Evolutionary conservation across 1,140 invertebrate genomes (phyloP).

Genomic region (Vanessa atalanta): DNA sequence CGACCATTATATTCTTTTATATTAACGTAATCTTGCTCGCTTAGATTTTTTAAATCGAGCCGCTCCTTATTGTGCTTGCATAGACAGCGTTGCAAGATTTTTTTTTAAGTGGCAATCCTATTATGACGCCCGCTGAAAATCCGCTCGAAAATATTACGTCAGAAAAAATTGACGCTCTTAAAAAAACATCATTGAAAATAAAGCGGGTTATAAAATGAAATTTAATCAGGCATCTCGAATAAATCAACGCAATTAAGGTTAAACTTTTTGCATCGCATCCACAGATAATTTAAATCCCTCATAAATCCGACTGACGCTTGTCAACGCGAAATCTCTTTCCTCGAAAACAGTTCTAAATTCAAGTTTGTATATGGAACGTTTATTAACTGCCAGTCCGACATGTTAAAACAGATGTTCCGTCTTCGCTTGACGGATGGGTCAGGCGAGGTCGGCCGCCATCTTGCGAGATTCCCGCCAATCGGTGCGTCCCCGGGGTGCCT

Average conservation of each 20-base stretch:
- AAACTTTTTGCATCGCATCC: slow-evolving; percentile 41
- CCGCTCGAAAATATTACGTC: neutral
- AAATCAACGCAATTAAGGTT: slow-evolving; percentile 47
- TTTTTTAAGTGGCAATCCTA: slow-evolving; percentile 33
- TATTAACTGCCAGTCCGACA: slow-evolving; percentile 73
- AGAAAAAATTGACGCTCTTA: neutral
- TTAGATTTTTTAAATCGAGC: slow-evolving; percentile 38
- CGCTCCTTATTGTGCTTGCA: slow-evolving; percentile 27
- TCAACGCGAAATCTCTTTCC: slow-evolving; percentile 52
- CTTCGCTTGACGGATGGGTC: slow-evolving; percentile 75
- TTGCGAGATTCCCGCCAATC: slow-evolving; percentile 70
- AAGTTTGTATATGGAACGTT: slow-evolving; percentile 56
- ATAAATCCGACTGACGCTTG: slow-evolving; percentile 50
- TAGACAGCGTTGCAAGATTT: slow-evolving; percentile 27
- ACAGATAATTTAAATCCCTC: slow-evolving; percentile 49
- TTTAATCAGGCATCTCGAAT: slow-evolving; percentile 13
- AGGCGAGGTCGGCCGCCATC: slow-evolving; percentile 74
- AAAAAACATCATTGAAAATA: neutral
- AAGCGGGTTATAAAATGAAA: neutral
- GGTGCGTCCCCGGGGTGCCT: slow-evolving; percentile 62
- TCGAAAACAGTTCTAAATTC: slow-evolving; percentile 54
- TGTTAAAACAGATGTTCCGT: slow-evolving; percentile 78
- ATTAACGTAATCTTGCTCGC: slow-evolving; percentile 52
- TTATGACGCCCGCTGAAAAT: slow-evolving; percentile 20
- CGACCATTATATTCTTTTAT: slow-evolving; percentile 57